Conservation (phyloP, 1,140 invertebrate genomes). For the Pseudomyrmex dendroicus region DNA sequence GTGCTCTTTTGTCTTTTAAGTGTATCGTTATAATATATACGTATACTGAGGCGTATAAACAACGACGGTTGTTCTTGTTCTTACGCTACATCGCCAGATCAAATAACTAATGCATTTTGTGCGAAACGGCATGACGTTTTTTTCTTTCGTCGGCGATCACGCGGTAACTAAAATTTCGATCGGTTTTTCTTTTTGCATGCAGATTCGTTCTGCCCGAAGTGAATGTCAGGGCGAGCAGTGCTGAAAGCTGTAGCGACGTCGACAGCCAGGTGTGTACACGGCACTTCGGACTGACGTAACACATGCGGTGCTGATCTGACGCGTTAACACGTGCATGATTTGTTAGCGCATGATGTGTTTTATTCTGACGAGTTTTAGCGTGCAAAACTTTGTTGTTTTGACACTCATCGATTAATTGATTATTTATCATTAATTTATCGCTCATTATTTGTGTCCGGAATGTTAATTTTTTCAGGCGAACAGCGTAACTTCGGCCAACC, state of each 20-base stretch:
- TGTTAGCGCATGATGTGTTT: neutral
- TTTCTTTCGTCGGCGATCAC: neutral
- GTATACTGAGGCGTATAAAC: neutral
- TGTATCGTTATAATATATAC: neutral
- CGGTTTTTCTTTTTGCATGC: conserved; percentile 18
- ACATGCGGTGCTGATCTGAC: neutral
- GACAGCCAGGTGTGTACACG: conserved; percentile 79
- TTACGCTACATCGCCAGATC: conserved; percentile 1
- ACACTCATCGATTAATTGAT: neutral
- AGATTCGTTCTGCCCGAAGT: conserved; percentile 79
- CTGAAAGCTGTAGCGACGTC: conserved; percentile 80
- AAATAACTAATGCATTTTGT: neutral
- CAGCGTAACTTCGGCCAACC: conserved; percentile 75
- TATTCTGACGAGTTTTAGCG: neutral
- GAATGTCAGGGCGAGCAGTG: conserved; percentile 76
- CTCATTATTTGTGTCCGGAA: neutral
- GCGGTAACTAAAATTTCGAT: neutral
- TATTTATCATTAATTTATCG: neutral
- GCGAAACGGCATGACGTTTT: neutral
- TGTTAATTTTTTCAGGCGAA: conserved; percentile 70
- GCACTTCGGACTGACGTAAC: conserved; percentile 24
- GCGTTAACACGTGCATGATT: neutral
- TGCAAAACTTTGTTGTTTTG: neutral
- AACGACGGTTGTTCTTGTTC: neutral
- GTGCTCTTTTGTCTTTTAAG: neutral